These are phyloP conservation scores for Magallana angulata DNA, from an alignment of 1,140 invertebrate species.

Conservation along the genomic window DNA sequence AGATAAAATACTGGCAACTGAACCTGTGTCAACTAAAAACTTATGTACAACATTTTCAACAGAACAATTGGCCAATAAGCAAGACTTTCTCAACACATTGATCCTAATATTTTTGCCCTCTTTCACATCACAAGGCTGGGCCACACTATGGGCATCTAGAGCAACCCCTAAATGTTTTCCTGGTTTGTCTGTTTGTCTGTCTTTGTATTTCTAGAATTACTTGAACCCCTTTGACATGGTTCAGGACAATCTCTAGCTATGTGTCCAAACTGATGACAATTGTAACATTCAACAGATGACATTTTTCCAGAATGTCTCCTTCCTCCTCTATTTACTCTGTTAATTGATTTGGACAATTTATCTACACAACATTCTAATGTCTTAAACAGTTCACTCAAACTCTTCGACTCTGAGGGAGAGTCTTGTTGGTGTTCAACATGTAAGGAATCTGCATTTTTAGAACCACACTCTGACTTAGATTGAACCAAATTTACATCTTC, in stretches of 20 bases:
- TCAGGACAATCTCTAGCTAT: not conserved
- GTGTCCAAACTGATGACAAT: not conserved
- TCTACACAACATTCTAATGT: too few relatives aligned
- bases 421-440: not conserved
- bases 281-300: not conserved
- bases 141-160: not conserved
- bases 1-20: not conserved
- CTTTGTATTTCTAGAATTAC: not conserved
- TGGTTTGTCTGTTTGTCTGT: not conserved
- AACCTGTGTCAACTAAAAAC: too few relatives aligned
- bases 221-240: not conserved
- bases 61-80: too few relatives aligned
- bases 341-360: not conserved
- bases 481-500: not conserved
- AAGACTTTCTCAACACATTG: too few relatives aligned
- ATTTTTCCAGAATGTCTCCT: not conserved
- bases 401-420: too few relatives aligned
- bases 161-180: constrained; percentile 12
- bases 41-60: too few relatives aligned
- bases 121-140: not conserved
- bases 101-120: not conserved
- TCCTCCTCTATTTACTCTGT: not conserved
- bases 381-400: too few relatives aligned
- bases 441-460: not conserved
- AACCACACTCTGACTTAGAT: not conserved